Conservation (phyloP, 2,113 vertebrate genomes). For the Tetraodon nigroviridis region DNA sequence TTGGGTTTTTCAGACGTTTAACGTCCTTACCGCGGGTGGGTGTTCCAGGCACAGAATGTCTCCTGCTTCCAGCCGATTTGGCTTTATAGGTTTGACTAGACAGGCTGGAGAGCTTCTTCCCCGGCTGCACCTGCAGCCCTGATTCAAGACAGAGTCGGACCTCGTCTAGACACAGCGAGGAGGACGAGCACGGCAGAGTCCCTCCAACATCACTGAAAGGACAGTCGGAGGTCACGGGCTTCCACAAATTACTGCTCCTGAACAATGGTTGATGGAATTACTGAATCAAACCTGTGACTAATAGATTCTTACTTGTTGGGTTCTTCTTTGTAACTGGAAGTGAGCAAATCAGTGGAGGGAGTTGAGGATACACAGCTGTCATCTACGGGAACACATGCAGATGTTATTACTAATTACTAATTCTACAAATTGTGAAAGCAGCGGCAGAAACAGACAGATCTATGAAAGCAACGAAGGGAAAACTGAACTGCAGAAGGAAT, state of each 20-base stretch:
- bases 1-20: neutral
- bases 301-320: constrained; percentile 30
- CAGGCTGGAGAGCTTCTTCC: constrained; percentile 88
- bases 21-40: constrained; percentile 81
- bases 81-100: constrained; percentile 86
- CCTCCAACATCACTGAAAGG: constrained; percentile 18
- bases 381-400: constrained; percentile 29
- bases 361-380: constrained; percentile 58
- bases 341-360: constrained; percentile 39
- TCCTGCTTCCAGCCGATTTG: constrained; percentile 73
- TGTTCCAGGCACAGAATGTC: constrained; percentile 86
- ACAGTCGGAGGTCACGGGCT: constrained; percentile 8
- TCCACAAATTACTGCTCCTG: neutral
- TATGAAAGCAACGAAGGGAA: neutral
- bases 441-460: no score
- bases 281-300: neutral
- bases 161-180: constrained; percentile 63
- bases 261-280: neutral
- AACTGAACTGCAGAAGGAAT: neutral
- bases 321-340: constrained; percentile 55
- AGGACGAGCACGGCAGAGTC: constrained; percentile 30
- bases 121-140: constrained; percentile 68
- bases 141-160: constrained; percentile 77
- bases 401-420: neutral
- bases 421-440: neutral